phyloP scores from a whole-genome alignment of 2,113 vertebrate genomes.

The Stegastes partitus region DNA sequence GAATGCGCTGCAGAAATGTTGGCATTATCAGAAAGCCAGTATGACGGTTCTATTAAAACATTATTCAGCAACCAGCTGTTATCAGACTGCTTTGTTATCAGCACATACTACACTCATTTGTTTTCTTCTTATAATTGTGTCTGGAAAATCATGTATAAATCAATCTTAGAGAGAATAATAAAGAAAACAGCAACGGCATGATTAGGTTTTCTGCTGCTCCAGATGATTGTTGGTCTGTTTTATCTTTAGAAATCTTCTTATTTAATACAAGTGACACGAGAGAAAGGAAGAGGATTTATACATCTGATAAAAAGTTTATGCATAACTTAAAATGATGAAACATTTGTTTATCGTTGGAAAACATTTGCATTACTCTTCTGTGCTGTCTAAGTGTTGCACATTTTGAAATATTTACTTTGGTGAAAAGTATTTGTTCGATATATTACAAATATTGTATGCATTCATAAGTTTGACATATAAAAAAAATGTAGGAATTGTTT shows the following conservation, averaged over 20 bases:
- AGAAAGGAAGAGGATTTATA: neutral
- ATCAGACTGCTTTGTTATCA: conserved; percentile 5
- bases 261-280: conserved; percentile 3
- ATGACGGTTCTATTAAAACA: neutral
- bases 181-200: neutral
- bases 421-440: no score
- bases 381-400: neutral
- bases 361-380: neutral
- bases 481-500: no score
- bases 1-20: neutral
- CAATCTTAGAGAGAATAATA: conserved; percentile 19
- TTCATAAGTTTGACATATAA: no score
- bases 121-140: conserved; percentile 26
- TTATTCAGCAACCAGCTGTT: neutral
- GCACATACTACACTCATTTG: neutral
- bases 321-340: neutral
- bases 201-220: conserved; percentile 17
- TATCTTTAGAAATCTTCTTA: neutral
- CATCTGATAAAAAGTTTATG: neutral
- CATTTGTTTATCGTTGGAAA: neutral
- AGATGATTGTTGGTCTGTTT: neutral
- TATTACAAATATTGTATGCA: no score
- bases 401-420: neutral
- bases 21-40: neutral
- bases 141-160: conserved; percentile 13